Evolutionary conservation across 2,888 invertebrate species (phyloP).

Genomic region (Brachyptera risi): DNA sequence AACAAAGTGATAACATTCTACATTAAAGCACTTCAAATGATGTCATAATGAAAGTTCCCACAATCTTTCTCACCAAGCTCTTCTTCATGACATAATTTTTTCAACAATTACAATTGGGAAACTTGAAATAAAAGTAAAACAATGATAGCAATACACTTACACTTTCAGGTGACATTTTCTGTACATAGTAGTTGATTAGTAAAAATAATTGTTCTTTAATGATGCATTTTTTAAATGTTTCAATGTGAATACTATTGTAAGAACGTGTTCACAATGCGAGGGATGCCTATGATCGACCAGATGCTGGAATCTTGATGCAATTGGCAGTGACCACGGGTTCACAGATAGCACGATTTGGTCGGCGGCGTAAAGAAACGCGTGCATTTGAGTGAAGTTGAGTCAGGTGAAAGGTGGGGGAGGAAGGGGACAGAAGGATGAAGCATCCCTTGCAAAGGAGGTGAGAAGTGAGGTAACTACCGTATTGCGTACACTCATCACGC

Average conservation of each 20-base stretch:
- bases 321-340: too few species aligned
- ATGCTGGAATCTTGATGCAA: too few species aligned
- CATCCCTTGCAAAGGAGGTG: conserved; percentile 30
- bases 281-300: conserved; percentile 27
- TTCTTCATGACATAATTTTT: too few species aligned
- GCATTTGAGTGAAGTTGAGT: background rate
- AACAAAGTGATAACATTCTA: conserved; percentile 18
- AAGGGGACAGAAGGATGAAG: conserved; percentile 16
- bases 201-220: background rate
- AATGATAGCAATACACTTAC: too few species aligned
- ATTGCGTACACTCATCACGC: too few species aligned
- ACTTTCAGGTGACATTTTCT: background rate
- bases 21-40: conserved; percentile 28
- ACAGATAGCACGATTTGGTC: too few species aligned
- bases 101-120: too few species aligned
- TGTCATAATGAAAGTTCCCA: too few species aligned
- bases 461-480: conserved; percentile 26
- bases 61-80: too few species aligned
- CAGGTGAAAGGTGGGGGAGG: conserved; percentile 11
- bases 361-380: conserved; percentile 23
- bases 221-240: background rate
- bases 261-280: conserved; percentile 28
- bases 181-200: background rate
- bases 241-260: conserved; percentile 18
- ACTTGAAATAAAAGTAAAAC: too few species aligned